Base-by-base conservation (phyloP, 2,113 vertebrate species). In the Seriola dumerili region DNA sequence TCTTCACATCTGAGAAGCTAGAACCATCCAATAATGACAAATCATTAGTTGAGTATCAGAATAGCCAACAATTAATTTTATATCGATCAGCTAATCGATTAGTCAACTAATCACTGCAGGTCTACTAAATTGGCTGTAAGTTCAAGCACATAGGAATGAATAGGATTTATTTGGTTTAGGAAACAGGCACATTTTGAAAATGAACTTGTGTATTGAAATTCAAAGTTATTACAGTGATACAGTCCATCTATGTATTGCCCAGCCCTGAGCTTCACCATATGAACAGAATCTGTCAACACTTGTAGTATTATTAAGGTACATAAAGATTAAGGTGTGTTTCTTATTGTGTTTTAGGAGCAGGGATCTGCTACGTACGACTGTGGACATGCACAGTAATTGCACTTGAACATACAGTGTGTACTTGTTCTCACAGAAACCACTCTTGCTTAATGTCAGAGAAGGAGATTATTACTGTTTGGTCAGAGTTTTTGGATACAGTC, bases 371-470 rank as follows among this genome's bases (percentile, higher is more conserved):
- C 50, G 58, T 52, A 65, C 4, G 8, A 48, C 75, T 74, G 70
- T 42, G 55, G 40, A 61, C 46, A 44, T 29, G 34, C 46, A 48
- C 34, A 50, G 44, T 82, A 16, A 68, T 72, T 90, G 85, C 76
- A 91, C 86, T 86, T 83, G 32, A 82, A 73, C 58, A 73, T 34
- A 32, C 61, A 46, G 36, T 8, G 19, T 66, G 29, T 52, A 50
- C 52, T 23, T 61, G 48, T 76, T 65, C 36, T 46, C 29, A 61
- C 29, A 46, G 67, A 86, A 76, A 76, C 78, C 72, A 78, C 75
- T 67, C 42, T 83, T 16, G 11, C 9, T 58, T 23, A 36, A 11
- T 23, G 17, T 40, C 23, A 46, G 29, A 78, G 29, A 32, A 38
- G 40, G 16, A 11, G 23, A 72, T 11, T 11, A 3, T 69, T 57